Base-by-base conservation (phyloP, 2,113 vertebrate species). In the Tachycineta bicolor region DNA sequence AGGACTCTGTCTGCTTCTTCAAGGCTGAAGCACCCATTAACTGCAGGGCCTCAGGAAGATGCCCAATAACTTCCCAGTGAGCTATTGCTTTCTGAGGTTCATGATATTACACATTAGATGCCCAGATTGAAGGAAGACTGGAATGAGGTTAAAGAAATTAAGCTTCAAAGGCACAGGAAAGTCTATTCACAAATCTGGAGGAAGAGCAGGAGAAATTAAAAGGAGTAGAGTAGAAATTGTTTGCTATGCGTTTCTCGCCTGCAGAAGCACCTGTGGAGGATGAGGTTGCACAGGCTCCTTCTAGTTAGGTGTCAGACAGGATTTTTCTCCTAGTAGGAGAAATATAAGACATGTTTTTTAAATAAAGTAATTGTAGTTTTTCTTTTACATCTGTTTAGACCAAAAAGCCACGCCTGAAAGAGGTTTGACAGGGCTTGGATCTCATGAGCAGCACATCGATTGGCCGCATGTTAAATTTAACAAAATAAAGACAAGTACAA, bases 401-500 rank as follows among this genome's bases (percentile, higher is more conserved):
- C n/a, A 94, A 62, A 47, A 39, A 84, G 63, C 26, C 39, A 8
- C 12, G 29, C 77, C 58, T 67, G 64, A 95, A 79, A 71, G 90
- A 86, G 76, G 47, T 4, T 5, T 50, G 44, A n/a, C 79, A 88
- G 64, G 17, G 12, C 85, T 92, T 59, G 83, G 49, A 68, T 64
- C 80, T 96, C 89, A 78, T 62, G 65, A 87, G 55, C 0, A 85
- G 68, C 0, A 25, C 55, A 43, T 60, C 0, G 1, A 55, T 52
- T 63, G 53, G n/a, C 47, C 55, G 58, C 58, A 85, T 28, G 49
- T 84, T 92, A 95, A 93, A 80, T 92, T 60, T 93, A 76, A 77
- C 93, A 93, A 94, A 91, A 81, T 20, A 29, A 78, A 60, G 52
- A 76, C 41, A 67, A 83, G 55, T 80, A 58, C 94, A 92, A 94